Evolutionary conservation across 2,113 vertebrate species (phyloP).

Genomic region (Ptilorrhoa leucosticta): DNA sequence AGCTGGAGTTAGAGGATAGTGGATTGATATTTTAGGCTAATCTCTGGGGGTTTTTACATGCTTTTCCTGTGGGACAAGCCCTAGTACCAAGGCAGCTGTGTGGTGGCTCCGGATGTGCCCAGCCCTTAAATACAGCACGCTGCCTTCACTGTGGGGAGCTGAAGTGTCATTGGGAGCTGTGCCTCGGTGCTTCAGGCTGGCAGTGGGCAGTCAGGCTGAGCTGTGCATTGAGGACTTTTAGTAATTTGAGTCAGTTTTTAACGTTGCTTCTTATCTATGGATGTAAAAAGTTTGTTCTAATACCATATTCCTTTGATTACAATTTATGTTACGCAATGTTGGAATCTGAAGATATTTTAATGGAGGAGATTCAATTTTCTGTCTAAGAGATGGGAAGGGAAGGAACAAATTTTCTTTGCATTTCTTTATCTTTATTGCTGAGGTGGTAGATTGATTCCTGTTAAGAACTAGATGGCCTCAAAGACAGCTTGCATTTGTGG

Average conservation of each 20-base stretch:
- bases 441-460: background rate
- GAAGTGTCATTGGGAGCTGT: background rate
- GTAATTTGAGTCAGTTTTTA: background rate
- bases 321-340: background rate
- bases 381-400: background rate
- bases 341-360: background rate
- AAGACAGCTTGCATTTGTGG: background rate
- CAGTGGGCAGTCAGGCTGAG: background rate
- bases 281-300: background rate
- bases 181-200: background rate
- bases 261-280: fast-evolving
- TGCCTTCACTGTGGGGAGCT: background rate
- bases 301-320: background rate
- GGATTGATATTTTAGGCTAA: background rate
- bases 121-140: fast-evolving
- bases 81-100: background rate
- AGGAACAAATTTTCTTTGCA: background rate
- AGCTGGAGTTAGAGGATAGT: background rate
- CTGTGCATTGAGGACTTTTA: background rate
- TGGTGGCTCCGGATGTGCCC: background rate
- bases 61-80: background rate
- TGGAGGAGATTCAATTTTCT: background rate
- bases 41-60: background rate
- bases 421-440: background rate
- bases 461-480: background rate